phyloP scores from a whole-genome alignment of 2,113 vertebrate genomes.

The Suncus etruscus region DNA sequence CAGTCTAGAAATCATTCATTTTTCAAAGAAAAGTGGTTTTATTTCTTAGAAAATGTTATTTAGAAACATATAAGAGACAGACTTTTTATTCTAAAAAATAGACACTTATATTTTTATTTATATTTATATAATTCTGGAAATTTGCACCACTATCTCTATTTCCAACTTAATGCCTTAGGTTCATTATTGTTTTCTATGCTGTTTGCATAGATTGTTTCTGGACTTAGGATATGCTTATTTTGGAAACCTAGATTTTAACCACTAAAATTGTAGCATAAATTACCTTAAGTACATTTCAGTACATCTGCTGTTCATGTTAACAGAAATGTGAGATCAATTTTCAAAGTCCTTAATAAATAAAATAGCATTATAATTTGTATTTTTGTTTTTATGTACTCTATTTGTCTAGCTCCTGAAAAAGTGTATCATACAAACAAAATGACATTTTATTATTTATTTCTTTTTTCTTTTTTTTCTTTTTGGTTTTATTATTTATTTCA shows the following conservation, averaged over 20 bases:
- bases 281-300: background rate
- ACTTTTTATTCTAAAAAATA: too few relatives aligned
- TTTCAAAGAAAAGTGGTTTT: too few relatives aligned
- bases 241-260: conserved; percentile 51
- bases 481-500: conserved; percentile 15
- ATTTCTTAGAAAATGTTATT: too few relatives aligned
- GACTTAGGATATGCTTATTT: conserved; percentile 31
- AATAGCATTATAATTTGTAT: conserved; percentile 27
- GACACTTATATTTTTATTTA: too few relatives aligned
- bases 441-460: conserved; percentile 20
- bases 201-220: background rate
- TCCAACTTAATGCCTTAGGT: too few relatives aligned
- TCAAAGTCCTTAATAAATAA: conserved; percentile 12
- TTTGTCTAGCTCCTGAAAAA: conserved; percentile 15
- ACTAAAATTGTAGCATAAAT: conserved; percentile 34
- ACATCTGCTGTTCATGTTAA: background rate
- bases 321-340: conserved; percentile 12
- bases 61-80: too few relatives aligned
- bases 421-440: conserved; percentile 8
- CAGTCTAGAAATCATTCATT: too few relatives aligned
- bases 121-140: too few relatives aligned
- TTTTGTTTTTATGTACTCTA: conserved; percentile 17
- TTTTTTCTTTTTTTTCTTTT: too few relatives aligned
- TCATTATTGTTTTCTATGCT: background rate
- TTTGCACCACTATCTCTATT: too few relatives aligned